phyloP scores from a whole-genome alignment of 2,113 vertebrate species.

The Charina bottae region DNA sequence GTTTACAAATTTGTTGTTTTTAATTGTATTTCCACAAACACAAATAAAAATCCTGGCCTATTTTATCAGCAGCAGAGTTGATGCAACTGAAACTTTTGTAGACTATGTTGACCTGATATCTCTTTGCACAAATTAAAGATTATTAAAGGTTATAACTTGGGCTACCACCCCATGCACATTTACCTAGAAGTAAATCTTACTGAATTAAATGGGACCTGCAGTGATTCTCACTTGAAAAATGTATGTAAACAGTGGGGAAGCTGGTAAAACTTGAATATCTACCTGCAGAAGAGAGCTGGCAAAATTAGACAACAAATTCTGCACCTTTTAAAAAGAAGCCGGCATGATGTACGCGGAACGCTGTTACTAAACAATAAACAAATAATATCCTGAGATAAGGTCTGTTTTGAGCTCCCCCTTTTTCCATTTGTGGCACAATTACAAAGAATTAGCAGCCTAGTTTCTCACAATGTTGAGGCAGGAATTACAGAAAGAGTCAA shows the following conservation, averaged over 20 bases:
- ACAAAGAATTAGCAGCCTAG: not conserved
- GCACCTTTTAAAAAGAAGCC: not conserved
- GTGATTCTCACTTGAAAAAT: not conserved
- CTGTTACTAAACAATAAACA: not conserved
- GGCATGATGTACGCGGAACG: too few species aligned
- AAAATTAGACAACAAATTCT: not conserved
- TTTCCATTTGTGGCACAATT: not conserved
- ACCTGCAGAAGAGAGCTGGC: not conserved
- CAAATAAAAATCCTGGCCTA: not conserved
- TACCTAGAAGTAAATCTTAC: not conserved
- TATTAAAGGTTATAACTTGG: not conserved
- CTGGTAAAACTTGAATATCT: not conserved
- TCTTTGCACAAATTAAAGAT: not conserved
- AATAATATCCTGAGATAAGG: not conserved
- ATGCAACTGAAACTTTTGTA: not conserved
- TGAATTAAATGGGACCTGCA: not conserved
- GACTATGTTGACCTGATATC: not conserved
- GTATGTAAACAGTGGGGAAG: not conserved
- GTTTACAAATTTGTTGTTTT: not conserved
- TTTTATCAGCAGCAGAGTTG: not conserved
- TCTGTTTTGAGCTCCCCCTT: not conserved
- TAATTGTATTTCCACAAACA: constrained; percentile 16
- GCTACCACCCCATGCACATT: not conserved
- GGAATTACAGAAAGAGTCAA: not conserved
- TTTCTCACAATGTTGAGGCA: not conserved